Percentiles rank a stretch among this genome's conserved stretches.
phyloP scores from a whole-genome alignment of 2,113 vertebrate species.

The Gallinago media region DNA sequence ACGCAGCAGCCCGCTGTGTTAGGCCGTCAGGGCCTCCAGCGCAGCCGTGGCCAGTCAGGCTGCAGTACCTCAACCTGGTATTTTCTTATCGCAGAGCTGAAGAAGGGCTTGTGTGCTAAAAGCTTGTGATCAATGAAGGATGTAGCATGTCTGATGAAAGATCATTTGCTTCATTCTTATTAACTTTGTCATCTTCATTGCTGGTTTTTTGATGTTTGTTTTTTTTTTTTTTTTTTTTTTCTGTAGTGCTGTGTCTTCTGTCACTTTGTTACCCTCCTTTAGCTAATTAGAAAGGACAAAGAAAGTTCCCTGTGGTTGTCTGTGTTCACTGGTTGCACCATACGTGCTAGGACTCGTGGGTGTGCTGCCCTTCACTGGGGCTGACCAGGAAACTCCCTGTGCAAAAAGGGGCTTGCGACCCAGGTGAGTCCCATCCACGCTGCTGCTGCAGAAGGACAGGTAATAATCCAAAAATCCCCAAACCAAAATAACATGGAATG shows the following conservation, averaged over 20 bases:
- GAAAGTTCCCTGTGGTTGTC: not conserved
- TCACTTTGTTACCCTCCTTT: not conserved
- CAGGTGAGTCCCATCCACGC: not conserved
- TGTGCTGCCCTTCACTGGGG: not conserved
- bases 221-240: not conserved
- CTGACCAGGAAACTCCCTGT: not conserved
- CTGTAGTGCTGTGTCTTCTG: accelerated
- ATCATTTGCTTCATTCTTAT: not conserved
- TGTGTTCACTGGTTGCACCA: not conserved
- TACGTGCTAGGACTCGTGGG: not conserved
- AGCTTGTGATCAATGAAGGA: not conserved
- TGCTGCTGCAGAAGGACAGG: not conserved
- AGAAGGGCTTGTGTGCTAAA: not conserved
- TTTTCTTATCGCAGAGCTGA: not conserved
- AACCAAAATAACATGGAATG: not conserved
- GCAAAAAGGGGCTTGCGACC: not conserved
- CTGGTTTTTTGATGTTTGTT: not conserved
- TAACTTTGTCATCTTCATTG: not conserved
- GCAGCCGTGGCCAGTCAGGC: not conserved
- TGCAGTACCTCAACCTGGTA: not conserved
- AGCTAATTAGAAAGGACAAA: not conserved
- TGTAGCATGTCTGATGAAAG: not conserved
- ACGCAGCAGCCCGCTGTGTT: not conserved
- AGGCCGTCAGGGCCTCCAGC: not conserved
- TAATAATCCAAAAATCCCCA: not conserved